A percentile compares a stretch with the other conserved stretches of the same genome.
phyloP scores from a whole-genome alignment of 2,797 vertebrate species.

The Karalla daura region DNA sequence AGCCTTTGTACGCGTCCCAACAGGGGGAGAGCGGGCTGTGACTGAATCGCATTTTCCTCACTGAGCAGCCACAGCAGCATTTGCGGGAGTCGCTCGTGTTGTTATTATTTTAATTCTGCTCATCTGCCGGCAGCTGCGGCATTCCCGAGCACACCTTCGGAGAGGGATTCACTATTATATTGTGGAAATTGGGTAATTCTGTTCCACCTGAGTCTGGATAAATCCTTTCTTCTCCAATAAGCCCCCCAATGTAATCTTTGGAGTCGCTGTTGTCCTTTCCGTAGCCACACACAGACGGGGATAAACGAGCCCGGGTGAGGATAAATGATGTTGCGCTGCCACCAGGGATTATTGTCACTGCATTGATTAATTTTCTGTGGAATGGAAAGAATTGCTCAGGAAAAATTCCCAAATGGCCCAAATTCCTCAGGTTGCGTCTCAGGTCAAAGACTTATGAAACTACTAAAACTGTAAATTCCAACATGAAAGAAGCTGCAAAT shows the following conservation, averaged over 20 bases:
- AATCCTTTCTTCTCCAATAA: slow-evolving; percentile 41
- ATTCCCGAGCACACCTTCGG: slow-evolving; percentile 24
- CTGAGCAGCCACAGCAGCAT: slow-evolving; percentile 42
- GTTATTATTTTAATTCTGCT: slow-evolving; percentile 59
- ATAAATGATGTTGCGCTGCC: slow-evolving; percentile 1
- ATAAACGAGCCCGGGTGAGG: slow-evolving; percentile 11
- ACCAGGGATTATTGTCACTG: too few species aligned
- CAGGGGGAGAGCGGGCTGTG: slow-evolving; percentile 55
- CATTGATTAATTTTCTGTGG: too few species aligned
- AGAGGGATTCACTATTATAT: slow-evolving; percentile 29
- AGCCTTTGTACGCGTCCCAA: slow-evolving; percentile 58
- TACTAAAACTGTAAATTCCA: too few species aligned
- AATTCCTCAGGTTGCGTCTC: too few species aligned
- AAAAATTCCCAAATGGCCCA: too few species aligned
- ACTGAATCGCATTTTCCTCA: slow-evolving; percentile 61
- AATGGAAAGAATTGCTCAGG: too few species aligned
- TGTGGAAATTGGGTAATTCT: slow-evolving; percentile 48
- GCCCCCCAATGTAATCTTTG: slow-evolving; percentile 7
- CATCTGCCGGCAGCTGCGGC: slow-evolving; percentile 49
- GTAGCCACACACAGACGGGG: background rate
- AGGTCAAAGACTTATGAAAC: too few species aligned
- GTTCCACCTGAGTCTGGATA: slow-evolving; percentile 29
- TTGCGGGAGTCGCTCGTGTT: slow-evolving; percentile 45
- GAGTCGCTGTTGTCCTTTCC: slow-evolving; percentile 19
- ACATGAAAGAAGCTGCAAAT: too few species aligned